Percentiles rank a stretch among this genome's conserved stretches.
Evolutionary conservation across 1,140 invertebrate species (phyloP).

Genomic region (Steinernema khuongi): DNA sequence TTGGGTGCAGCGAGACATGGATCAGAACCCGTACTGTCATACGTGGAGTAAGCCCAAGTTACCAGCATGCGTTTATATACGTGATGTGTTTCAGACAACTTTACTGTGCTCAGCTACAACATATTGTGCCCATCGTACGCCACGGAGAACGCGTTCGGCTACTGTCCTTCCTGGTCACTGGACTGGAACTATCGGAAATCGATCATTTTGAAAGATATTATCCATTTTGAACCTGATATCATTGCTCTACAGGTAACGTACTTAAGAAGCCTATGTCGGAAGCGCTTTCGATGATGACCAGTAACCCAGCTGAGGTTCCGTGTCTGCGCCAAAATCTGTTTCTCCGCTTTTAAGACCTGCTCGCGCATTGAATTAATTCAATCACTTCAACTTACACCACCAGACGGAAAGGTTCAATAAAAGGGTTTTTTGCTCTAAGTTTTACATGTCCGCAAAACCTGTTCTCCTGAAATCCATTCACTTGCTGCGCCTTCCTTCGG

Average conservation of each 20-base stretch:
- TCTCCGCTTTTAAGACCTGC: too few species aligned
- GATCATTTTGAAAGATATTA: conserved; percentile 91
- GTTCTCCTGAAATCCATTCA: not conserved
- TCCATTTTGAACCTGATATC: conserved; percentile 91
- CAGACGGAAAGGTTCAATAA: not conserved
- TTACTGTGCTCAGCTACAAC: conserved; percentile 99
- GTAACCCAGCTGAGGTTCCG: too few species aligned
- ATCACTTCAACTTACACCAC: conserved; percentile 23
- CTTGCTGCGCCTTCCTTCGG: not conserved
- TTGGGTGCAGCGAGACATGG: not conserved
- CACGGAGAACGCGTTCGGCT: conserved; percentile 85
- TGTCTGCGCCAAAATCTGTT: too few species aligned
- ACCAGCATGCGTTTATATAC: not conserved
- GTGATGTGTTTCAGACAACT: conserved; percentile 64
- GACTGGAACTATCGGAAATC: conserved; percentile 97
- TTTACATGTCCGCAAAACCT: not conserved
- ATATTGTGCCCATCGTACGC: conserved; percentile 98
- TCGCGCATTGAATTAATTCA: too few species aligned
- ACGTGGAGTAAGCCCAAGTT: not conserved
- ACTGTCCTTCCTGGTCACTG: conserved; percentile 92
- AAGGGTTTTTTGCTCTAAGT: not conserved
- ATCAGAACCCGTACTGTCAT: not conserved
- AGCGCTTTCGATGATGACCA: not conserved
- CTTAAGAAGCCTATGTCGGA: not conserved
- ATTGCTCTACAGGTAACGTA: conserved; percentile 75